These are phyloP conservation scores for Malurus cyaneus DNA, from an alignment of 2,113 vertebrate genomes.

Conservation along the genomic window DNA sequence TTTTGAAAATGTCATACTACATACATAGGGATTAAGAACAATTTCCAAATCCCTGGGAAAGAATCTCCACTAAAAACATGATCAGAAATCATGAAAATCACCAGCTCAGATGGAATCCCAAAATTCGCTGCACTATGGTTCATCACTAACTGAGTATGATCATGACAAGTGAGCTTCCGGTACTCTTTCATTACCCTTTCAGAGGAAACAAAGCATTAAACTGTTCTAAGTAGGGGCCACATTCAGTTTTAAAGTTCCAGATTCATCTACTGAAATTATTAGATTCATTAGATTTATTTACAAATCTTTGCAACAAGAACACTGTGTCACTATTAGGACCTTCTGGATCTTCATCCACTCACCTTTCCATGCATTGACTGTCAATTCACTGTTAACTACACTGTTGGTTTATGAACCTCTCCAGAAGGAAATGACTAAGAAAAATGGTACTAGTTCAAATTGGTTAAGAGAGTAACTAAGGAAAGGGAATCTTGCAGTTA, in stretches of 20 bases:
- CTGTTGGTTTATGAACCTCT: neutral
- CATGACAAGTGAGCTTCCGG: neutral
- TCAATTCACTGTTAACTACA: neutral
- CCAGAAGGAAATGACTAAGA: neutral
- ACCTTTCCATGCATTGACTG: neutral
- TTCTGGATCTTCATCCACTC: neutral
- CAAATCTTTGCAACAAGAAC: neutral
- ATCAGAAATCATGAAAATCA: neutral
- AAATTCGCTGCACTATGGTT: neutral
- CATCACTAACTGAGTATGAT: neutral
- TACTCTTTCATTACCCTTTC: neutral
- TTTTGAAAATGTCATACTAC: neutral
- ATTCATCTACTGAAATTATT: neutral
- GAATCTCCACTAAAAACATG: neutral
- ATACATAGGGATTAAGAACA: neutral
- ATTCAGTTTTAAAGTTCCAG: neutral
- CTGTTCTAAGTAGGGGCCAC: neutral
- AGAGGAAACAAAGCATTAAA: neutral
- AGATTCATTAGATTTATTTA: too few species aligned
- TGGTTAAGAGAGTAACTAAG: neutral
- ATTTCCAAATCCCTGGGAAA: neutral
- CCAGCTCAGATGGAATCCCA: neutral
- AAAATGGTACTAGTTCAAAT: neutral
- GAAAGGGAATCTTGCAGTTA: neutral
- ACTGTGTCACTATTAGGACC: neutral